These are phyloP conservation scores for Aix galericulata DNA, from an alignment of 2,113 vertebrate species.

Conservation along the genomic window DNA sequence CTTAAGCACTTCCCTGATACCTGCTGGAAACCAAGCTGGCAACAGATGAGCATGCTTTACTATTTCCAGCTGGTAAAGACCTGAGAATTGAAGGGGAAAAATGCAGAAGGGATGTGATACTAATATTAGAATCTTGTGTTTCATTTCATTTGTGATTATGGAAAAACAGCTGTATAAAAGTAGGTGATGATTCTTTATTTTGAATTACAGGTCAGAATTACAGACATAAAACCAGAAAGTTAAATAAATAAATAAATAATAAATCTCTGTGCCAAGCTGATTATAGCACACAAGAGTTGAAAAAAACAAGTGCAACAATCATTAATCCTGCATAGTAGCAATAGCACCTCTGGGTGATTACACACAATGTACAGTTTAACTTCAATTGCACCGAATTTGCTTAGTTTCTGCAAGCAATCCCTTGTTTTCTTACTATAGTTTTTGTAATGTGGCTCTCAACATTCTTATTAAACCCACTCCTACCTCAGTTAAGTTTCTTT, in stretches of 20 bases:
- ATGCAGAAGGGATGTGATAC: neutral
- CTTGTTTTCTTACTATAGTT: neutral
- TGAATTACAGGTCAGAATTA: neutral
- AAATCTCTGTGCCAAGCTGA: neutral
- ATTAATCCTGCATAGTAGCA: neutral
- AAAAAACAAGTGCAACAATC: neutral
- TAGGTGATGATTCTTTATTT: neutral
- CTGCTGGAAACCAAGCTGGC: neutral
- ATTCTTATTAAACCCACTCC: neutral
- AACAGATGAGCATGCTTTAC: neutral
- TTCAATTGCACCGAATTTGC: neutral
- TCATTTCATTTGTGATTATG: neutral
- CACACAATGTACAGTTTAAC: neutral
- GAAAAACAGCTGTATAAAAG: neutral
- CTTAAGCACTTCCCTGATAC: neutral
- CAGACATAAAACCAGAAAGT: neutral
- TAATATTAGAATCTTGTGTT: neutral
- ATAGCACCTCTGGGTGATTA: neutral
- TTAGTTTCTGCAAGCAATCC: too few species aligned
- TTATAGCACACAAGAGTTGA: neutral
- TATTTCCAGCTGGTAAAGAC: neutral
- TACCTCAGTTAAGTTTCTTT: neutral
- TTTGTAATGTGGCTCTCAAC: neutral
- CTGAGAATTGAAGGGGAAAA: neutral
- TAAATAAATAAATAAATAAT: neutral